Percentiles rank a stretch among this genome's conserved stretches.
Conservation (phyloP, 2,113 vertebrate genomes). For the Eidolon helvum region DNA sequence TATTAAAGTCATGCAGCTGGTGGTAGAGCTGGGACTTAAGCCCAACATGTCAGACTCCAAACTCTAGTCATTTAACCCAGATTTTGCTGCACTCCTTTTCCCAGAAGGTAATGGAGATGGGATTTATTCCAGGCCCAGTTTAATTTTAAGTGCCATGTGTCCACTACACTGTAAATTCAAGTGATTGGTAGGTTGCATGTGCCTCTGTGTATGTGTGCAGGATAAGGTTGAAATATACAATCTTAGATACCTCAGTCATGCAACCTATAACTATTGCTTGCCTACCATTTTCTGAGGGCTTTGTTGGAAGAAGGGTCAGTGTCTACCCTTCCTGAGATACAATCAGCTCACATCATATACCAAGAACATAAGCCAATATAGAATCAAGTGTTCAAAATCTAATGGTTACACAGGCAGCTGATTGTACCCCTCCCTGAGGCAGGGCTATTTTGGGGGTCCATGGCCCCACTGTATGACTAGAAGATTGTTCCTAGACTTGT, state of each 20-base stretch:
- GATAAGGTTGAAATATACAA: background rate
- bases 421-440: background rate
- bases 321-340: background rate
- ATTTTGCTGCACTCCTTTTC: background rate
- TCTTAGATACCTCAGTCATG: background rate
- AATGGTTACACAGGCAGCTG: background rate
- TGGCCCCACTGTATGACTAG: background rate
- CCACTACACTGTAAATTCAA: background rate
- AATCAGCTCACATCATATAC: background rate
- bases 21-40: background rate
- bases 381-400: background rate
- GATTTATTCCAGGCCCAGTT: background rate
- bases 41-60: background rate
- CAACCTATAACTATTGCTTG: background rate
- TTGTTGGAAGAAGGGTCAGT: background rate
- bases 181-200: background rate
- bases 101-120: background rate
- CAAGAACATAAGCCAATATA: background rate
- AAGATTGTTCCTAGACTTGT: background rate
- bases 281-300: background rate
- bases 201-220: background rate
- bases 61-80: background rate
- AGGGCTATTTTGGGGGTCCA: background rate
- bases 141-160: background rate
- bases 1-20: background rate